phyloP scores from a whole-genome alignment of 2,797 vertebrate genomes.

The Tapirus indicus region DNA sequence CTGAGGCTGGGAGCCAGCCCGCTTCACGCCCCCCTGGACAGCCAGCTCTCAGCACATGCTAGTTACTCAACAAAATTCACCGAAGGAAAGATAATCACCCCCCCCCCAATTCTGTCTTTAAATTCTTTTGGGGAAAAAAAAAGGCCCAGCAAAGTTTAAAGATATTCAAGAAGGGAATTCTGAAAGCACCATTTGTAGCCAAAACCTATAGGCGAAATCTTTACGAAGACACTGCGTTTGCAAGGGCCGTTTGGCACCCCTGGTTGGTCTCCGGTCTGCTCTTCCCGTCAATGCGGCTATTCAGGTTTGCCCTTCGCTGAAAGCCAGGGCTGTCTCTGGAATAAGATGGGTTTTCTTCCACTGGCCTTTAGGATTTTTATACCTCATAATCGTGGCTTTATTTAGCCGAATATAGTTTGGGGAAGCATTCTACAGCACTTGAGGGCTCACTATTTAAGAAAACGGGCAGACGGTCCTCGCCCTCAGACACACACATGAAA shows the following conservation, averaged over 20 bases:
- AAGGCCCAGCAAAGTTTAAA: not conserved
- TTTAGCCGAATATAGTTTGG: not conserved
- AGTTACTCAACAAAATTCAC: not conserved
- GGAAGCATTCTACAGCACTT: not conserved
- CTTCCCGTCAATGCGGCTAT: not conserved
- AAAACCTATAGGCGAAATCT: not conserved
- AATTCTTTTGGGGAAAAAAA: not conserved
- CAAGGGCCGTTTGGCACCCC: rapidly evolving
- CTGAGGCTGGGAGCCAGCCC: not conserved
- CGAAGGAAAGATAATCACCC: not conserved
- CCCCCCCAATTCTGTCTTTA: not conserved
- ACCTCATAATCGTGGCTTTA: slow-evolving; percentile 69
- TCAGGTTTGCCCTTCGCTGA: not conserved
- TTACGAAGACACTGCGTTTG: not conserved
- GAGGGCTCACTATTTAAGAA: slow-evolving; percentile 63
- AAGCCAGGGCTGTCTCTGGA: slow-evolving; percentile 3
- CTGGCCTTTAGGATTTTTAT: slow-evolving; percentile 17
- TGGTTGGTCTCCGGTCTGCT: not conserved
- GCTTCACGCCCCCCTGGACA: not conserved
- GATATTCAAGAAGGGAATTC: not conserved
- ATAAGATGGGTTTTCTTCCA: slow-evolving; percentile 68
- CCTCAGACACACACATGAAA: slow-evolving; percentile 1
- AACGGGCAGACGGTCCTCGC: not conserved
- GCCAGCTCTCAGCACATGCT: not conserved
- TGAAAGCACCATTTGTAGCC: not conserved